Conservation (phyloP, 2,888 invertebrate genomes). For the Parnassius smintheus region DNA sequence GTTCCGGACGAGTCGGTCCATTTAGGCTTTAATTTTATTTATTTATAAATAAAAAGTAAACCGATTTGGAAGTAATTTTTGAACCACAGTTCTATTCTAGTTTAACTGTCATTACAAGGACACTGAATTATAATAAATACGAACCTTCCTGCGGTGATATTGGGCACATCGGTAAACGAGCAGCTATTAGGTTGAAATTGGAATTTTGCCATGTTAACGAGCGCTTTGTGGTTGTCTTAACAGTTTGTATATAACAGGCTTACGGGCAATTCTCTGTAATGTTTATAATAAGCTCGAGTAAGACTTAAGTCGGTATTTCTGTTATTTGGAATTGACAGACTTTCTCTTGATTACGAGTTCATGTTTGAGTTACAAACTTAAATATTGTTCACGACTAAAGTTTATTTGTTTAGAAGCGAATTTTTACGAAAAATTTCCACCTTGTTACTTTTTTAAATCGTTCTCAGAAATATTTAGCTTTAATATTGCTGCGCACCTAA, state of each 20-base stretch:
- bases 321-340: not conserved
- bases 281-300: not conserved
- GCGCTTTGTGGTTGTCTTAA: conserved; percentile 14
- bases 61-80: not conserved
- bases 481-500: too few relatives aligned
- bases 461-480: not conserved
- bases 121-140: not conserved
- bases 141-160: not conserved
- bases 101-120: not conserved
- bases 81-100: not conserved
- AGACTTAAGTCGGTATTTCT: not conserved
- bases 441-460: not conserved
- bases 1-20: too few relatives aligned
- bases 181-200: conserved; percentile 15
- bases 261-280: conserved; percentile 6
- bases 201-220: conserved; percentile 23
- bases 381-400: not conserved
- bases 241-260: not conserved
- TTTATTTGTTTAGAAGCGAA: not conserved
- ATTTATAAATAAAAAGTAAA: too few relatives aligned
- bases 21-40: too few relatives aligned
- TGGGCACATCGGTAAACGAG: conserved; percentile 9
- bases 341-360: not conserved
- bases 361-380: not conserved
- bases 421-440: too few relatives aligned